These are phyloP conservation scores for Eulithis prunata DNA, from an alignment of 2,888 invertebrate species.

Conservation along the genomic window DNA sequence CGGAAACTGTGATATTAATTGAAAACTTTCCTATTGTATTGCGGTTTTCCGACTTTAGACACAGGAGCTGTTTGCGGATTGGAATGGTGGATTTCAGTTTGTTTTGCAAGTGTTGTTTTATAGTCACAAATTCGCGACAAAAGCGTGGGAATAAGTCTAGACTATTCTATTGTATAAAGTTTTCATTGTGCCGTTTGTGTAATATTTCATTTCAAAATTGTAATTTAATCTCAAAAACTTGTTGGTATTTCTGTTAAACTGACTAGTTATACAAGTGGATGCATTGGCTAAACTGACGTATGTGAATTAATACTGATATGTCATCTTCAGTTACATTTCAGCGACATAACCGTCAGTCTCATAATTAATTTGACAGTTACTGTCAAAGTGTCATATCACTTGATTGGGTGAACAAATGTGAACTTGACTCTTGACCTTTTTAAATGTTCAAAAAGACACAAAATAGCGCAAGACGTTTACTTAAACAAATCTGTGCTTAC, in stretches of 20 bases:
- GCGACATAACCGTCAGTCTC: too few species aligned
- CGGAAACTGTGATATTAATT: slow-evolving; percentile 84
- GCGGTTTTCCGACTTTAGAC: slow-evolving; percentile 67
- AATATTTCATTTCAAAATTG: neutral
- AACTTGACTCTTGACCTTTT: too few species aligned
- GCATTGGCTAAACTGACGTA: too few species aligned
- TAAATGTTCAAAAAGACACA: too few species aligned
- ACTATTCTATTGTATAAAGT: slow-evolving; percentile 18
- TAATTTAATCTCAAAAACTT: neutral
- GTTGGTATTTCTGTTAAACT: neutral
- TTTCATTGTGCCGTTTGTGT: slow-evolving; percentile 13
- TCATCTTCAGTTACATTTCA: too few species aligned
- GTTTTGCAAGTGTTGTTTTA: slow-evolving; percentile 10
- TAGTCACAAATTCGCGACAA: slow-evolving; percentile 10
- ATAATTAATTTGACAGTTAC: too few species aligned
- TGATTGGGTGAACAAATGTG: too few species aligned
- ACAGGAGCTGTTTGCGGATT: slow-evolving; percentile 48
- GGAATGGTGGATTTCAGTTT: slow-evolving; percentile 23
- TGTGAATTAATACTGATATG: too few species aligned
- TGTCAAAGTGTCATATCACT: too few species aligned
- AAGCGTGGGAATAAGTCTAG: slow-evolving; percentile 8
- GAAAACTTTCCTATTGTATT: slow-evolving; percentile 75
- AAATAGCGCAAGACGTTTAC: too few species aligned
- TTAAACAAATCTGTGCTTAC: too few species aligned
- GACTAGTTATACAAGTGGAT: too few species aligned